Percentiles rank a stretch among this genome's conserved stretches.
These are phyloP conservation scores for Melieria picta DNA, from an alignment of 2,888 invertebrate genomes.

Conservation along the genomic window DNA sequence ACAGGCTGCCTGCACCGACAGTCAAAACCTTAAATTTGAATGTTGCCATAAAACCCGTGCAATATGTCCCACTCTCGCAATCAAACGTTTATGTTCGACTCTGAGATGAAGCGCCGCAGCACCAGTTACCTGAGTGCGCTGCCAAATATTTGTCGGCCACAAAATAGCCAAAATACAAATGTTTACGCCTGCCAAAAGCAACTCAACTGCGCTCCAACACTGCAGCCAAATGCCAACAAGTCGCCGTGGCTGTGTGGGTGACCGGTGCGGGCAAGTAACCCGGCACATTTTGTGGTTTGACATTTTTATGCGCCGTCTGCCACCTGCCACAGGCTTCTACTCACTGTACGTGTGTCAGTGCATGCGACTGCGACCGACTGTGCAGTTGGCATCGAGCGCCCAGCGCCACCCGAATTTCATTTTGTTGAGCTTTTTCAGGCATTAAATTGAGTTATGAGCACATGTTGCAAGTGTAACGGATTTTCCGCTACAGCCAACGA, in stretches of 20 bases:
- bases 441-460: slow-evolving; percentile 53
- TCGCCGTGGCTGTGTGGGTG: background rate
- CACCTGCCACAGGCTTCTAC: too few species aligned
- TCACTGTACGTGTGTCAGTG: too few species aligned
- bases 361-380: too few species aligned
- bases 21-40: slow-evolving; percentile 27
- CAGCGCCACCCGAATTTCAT: slow-evolving; percentile 14
- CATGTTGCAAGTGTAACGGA: too few species aligned
- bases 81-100: too few species aligned
- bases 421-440: slow-evolving; percentile 35
- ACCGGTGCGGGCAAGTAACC: slow-evolving; percentile 40
- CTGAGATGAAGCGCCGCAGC: background rate
- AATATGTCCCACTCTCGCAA: slow-evolving; percentile 44
- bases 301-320: slow-evolving; percentile 22
- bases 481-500: too few species aligned
- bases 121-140: slow-evolving; percentile 45
- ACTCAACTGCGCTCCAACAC: background rate
- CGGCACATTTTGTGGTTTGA: slow-evolving; percentile 35
- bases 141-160: slow-evolving; percentile 45
- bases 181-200: slow-evolving; percentile 7
- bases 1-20: too few species aligned
- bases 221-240: background rate
- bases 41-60: slow-evolving; percentile 47
- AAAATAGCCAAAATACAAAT: slow-evolving; percentile 36
- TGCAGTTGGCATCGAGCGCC: too few species aligned